Evolutionary conservation across 30 jellyfish, hydroid and myxozoan species (phyloP), one percentile per base, ranked within the genome.

Genomic region (Catostylus mosaicus): DNA sequence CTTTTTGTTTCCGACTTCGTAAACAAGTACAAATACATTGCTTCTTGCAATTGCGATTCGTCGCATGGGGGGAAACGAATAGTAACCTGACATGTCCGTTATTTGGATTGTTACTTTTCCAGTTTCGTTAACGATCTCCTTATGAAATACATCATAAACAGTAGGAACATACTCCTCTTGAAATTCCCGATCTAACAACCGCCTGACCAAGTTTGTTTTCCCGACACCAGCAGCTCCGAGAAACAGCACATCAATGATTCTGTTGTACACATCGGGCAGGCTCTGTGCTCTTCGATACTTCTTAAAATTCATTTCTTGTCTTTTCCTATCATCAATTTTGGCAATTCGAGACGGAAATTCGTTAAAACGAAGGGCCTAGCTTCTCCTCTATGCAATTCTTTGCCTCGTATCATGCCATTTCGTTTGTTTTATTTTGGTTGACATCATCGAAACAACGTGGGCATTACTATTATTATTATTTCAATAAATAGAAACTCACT

Each of bases 1-100:
- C 71, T 88, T 80, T 36, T 52, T 35, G 57, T 80, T 80, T 8
- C 89, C 92, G 50, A 88, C 63, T 62, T 79, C 96, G 45, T 73
- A 80, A 30, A 88, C 92, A 29, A 88, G 89, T 24, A 88, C 80
- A 63, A 78, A 70, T 2, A 88, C 85, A 48, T 82, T 50, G 73
- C 92, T 45, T 61, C 74, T 78, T 12, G 85, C 19, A 37, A 88
- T 79, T 26, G 89, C 89, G 14, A 78, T 84, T 47, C 85, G 47
- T 51, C 92, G 68, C 96, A 88, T 88, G 30, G 96, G 92, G 1
- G 96, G 96, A 63, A 88, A 88, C 22, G 92, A 78, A 63, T 88
- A 80, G 24, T 24, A 74, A 29, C 92, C 96, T 0, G 96, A 80
- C 83, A 80, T 78, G 31, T 88, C 96, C 30, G 85, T 78, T 0